These are phyloP conservation scores for Ericerus pela DNA, from an alignment of 1,140 invertebrate species.

Conservation along the genomic window DNA sequence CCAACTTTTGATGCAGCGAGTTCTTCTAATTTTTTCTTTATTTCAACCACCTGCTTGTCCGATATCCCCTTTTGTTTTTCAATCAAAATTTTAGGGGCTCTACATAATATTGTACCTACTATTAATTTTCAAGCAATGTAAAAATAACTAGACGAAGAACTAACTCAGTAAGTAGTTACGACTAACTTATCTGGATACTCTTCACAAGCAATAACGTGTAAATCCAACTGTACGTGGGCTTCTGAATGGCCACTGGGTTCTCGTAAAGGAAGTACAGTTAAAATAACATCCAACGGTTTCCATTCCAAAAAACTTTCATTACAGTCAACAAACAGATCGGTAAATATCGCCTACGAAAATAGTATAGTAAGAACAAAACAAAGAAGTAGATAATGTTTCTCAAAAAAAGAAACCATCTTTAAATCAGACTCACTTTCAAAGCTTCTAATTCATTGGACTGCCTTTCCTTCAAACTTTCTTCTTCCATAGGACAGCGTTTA, in stretches of 20 bases:
- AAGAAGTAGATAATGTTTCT: neutral
- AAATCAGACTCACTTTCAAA: conserved; percentile 17
- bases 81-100: conserved; percentile 43
- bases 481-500: conserved; percentile 12
- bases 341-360: conserved; percentile 42
- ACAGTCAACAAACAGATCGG: conserved; percentile 41
- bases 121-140: conserved; percentile 16
- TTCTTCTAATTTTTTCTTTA: conserved; percentile 40
- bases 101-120: conserved; percentile 25
- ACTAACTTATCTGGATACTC: conserved; percentile 58
- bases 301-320: conserved; percentile 38
- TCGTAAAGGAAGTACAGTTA: conserved; percentile 49
- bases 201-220: conserved; percentile 47
- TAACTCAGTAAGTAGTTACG: neutral
- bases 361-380: neutral
- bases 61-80: conserved; percentile 54
- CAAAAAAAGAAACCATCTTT: neutral
- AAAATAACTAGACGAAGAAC: conserved; percentile 7
- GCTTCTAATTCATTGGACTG: conserved; percentile 23
- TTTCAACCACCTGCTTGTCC: conserved; percentile 36
- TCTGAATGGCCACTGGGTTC: conserved; percentile 43
- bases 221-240: conserved; percentile 46
- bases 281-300: conserved; percentile 46
- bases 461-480: conserved; percentile 20
- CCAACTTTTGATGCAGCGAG: conserved; percentile 42